Evolutionary conservation across 2,113 vertebrate species (phyloP).

Genomic region (Rissa tridactyla): DNA sequence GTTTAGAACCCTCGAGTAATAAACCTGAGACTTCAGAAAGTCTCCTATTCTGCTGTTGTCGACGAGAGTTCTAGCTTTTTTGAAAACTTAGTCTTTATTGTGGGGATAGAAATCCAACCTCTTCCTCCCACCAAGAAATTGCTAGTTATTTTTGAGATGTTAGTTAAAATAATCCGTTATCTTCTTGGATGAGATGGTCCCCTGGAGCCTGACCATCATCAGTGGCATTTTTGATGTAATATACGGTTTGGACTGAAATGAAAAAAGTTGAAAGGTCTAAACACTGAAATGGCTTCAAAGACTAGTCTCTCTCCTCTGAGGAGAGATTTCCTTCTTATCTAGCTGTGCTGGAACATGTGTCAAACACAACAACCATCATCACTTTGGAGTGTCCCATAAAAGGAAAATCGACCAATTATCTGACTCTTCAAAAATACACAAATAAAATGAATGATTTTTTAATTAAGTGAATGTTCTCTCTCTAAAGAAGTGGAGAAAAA

Average conservation of each 20-base stretch:
- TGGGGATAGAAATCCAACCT: neutral
- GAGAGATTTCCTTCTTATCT: constrained; percentile 45
- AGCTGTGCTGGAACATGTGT: constrained; percentile 16
- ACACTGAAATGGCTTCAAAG: constrained; percentile 36
- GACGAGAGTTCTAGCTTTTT: neutral
- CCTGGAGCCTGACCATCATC: neutral
- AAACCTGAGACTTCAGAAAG: neutral
- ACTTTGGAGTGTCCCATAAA: constrained; percentile 32
- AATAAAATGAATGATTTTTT: neutral
- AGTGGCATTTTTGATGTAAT: neutral
- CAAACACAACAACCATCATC: constrained; percentile 15
- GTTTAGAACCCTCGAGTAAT: neutral
- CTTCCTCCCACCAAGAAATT: neutral
- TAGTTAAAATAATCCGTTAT: neutral
- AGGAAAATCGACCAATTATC: neutral
- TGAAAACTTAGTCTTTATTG: neutral
- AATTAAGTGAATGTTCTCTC: constrained; percentile 9
- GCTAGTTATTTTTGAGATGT: neutral
- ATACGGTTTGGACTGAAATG: neutral
- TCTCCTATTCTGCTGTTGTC: neutral
- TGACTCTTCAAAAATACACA: constrained; percentile 27
- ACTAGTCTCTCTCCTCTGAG: neutral
- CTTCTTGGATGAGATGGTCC: neutral
- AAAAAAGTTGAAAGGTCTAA: constrained; percentile 15
- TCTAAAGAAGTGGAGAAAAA: neutral